Base-by-base conservation (phyloP, 2,888 invertebrate species). In the Eueremaeus valkanovi region DNA sequence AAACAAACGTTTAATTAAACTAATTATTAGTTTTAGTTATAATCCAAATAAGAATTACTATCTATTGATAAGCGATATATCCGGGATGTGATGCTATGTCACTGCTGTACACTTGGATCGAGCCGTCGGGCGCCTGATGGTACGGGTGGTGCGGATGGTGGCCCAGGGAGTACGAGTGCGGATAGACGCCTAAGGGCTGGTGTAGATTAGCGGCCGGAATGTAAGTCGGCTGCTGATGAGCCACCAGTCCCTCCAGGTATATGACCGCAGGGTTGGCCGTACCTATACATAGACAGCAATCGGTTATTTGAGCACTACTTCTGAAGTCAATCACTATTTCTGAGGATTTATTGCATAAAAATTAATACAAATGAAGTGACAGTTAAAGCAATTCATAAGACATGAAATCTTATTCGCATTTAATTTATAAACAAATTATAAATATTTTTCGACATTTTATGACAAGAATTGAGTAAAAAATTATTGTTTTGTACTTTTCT, bases 21-120 rank as follows among this genome's bases (percentile, higher is more conserved):
- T n/a, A n/a, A n/a, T n/a, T n/a, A n/a, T n/a, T n/a, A n/a, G n/a
- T n/a, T 40, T 40, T 5, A 40, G 11, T 40, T 9, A 9, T 40
- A 40, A 40, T 40, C 40, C 40, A 40, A 40, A 40, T 40, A 9
- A 40, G 11, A 40, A 40, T 40, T 11, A 40, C 40, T 5, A 40
- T 40, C 33, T 66, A 66, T 66, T 66, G 66, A 66, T 66, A 66
- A 18, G 66, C 66, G n/a, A 66, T 66, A 36, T 66, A 66, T 36
- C 66, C 66, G 11, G 66, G 66, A 66, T 66, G 66, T 36, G 66
- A 66, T n/a, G 66, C 8, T n/a, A 66, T 66, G 36, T 66, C 66
- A 66, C 18, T 66, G 36, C 66, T 66, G 29, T 36, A 66, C 33
- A 66, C 66, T 36, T 66, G 66, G 2, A 66, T 66, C 16, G 36